Evolutionary conservation across 2,888 invertebrate genomes (phyloP), one percentile per base, ranked within the genome.

Genomic region (Callyntrura guangdongensis): DNA sequence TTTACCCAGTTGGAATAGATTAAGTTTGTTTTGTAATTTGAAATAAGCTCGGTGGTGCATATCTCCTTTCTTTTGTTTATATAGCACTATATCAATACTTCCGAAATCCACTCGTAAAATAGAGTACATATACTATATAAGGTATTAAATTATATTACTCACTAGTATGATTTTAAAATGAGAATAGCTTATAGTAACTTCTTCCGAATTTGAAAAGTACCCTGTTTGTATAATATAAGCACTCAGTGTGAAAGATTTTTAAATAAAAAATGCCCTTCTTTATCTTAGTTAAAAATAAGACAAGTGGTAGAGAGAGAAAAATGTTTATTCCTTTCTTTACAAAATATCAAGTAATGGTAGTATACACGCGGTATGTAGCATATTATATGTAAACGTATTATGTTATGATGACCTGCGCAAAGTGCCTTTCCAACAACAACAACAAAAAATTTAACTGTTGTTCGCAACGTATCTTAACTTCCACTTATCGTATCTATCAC

Each of bases 341-440:
- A 5, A 53, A 53, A 61, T 20, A 53, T 53, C 2, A 3, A 59
- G 17, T 17, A 59, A 59, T 59, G 61, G 8, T 25, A 22, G 36
- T 36, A 6, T 36, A 36, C 36, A 36, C 36, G 36, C 36, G 36
- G 36, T 36, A 36, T 36, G 36, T 4, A 36, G 2, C 2, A 11
- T 47, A 47, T 72, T 17, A 8, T 72, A 36, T 45, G 47, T 72
- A 14, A 17, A 69, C 59, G 14, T n/a, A 82, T 17, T 64, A 11
- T 49, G 22, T 85, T 20, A 87, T 87, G 79, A 87, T 87, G 79
- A 87, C 87, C 87, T 87, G 87, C 79, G 87, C 79, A 79, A 87
- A 81, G 87, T 87, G 87, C 87, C 87, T 87, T 87, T 11, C 49
- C 79, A 17, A 14, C 47, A 47, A 49, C 77, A 53, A 9, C 36